Evolutionary conservation across 2,113 vertebrate genomes (phyloP), one percentile per base, ranked within the genome.

Genomic region (Ciconia boyciana): DNA sequence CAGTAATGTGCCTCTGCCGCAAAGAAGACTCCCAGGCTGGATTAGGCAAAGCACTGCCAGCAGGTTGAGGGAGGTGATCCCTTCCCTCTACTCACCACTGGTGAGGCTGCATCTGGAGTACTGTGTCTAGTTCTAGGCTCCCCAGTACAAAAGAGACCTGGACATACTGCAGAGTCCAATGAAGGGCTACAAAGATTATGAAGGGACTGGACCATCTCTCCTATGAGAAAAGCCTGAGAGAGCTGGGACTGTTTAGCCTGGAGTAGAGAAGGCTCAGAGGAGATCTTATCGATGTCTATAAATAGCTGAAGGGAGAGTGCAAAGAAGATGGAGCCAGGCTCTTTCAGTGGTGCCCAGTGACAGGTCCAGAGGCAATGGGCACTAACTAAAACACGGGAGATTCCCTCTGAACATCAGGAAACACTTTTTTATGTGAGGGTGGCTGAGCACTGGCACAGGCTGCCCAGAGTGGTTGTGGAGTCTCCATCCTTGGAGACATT

Each of bases 381-480:
- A 70, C 44, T 15, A 48, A 60, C 10, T 22, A 22, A 83, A 87
- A 41, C 19, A 22, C 2, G 16, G 21, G 12, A 74, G 7, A 20
- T 19, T 29, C 29, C 9, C 11, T 69, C 17, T 26, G n/a, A 57
- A 31, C 36, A 28, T 11, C 32, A 41, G 43, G 43, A 57, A 65
- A 62, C 20, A 41, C 6, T 28, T 60, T 44, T 71, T 71, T 20
- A 19, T 71, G 9, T 39, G 8, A 58, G 15, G 5, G 14, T 69
- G 9, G 4, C 25, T 7, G 2, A 77, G 28, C 64, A 54, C 32
- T 39, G 25, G 6, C 34, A 88, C 32, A 34, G 6, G 16, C 12
- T 76, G 22, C 22, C 18, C 21, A 39, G 28, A 54, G 18, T 0
- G 0, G 7, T 36, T 13, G 1, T 36, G 24, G 13, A 26, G 1